These are phyloP conservation scores for Echeneis naucrates DNA, from an alignment of 2,797 vertebrate species.

Conservation along the genomic window DNA sequence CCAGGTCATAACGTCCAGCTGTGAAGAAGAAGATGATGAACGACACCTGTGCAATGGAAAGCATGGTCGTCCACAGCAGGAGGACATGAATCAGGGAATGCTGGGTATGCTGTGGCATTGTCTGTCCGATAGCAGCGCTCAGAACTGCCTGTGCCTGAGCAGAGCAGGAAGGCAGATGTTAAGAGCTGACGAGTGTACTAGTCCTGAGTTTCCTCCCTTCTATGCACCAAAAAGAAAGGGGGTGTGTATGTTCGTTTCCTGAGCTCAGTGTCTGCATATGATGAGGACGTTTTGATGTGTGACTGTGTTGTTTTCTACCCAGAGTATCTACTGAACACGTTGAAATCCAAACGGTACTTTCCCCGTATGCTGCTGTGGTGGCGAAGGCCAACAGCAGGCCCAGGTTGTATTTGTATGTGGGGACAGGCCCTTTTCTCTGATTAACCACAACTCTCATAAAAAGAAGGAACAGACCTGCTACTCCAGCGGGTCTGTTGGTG, in stretches of 20 bases:
- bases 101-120: constrained; percentile 68
- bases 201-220: constrained; percentile 73
- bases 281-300: constrained; percentile 52
- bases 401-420: constrained; percentile 31
- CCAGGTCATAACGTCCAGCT: constrained; percentile 45
- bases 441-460: constrained; percentile 35
- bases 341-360: constrained; percentile 76
- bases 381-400: constrained; percentile 32
- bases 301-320: constrained; percentile 28
- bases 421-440: constrained; percentile 67
- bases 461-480: constrained; percentile 70
- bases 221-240: constrained; percentile 48
- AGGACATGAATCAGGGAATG: constrained; percentile 64
- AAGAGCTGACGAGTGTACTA: constrained; percentile 37
- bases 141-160: constrained; percentile 38
- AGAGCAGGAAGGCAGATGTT: constrained; percentile 54
- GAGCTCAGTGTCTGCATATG: constrained; percentile 61
- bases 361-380: constrained; percentile 58
- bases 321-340: constrained; percentile 46
- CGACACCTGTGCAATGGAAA: constrained; percentile 69
- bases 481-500: no score
- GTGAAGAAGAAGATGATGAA: constrained; percentile 71
- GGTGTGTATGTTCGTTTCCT: constrained; percentile 70
- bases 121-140: constrained; percentile 44
- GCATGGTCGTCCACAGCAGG: constrained; percentile 75